Evolutionary conservation across 2,113 vertebrate genomes (phyloP), one percentile per base, ranked within the genome.

Genomic region (Cheirogaleus medius): DNA sequence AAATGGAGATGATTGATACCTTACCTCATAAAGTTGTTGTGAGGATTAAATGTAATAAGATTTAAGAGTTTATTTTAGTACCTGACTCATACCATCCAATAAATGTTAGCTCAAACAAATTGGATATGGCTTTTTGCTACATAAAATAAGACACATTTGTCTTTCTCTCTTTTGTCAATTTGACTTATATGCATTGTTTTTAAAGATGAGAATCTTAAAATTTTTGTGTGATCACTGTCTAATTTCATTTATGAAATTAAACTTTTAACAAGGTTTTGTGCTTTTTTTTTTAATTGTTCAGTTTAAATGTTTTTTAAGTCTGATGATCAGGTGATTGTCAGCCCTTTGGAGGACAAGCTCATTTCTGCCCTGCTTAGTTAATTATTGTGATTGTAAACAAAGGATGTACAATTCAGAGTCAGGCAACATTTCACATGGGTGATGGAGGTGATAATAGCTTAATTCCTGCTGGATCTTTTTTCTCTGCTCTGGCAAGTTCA

Each of bases 371-470:
- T 96, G 91, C 87, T 97, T 97, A 8, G 90, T 97, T 98, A 98
- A 98, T 98, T 97, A 98, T 93, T 97, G 96, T 92, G 90, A 95
- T 87, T 97, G 84, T 98, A 98, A 98, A 98, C 98, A 98, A 98
- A 98, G 95, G 95, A 98, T 91, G 78, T 98, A 95, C 87, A 92
- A 98, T 98, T 98, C 97, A 98, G 88, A 98, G 97, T 93, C 96
- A 97, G 97, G 98, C 98, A 99, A 98, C 98, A 98, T 99, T 99
- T 98, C 97, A 98, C 98, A 98, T 97, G 93, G 98, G 97, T 98
- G 98, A 98, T 99, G 98, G 98, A 99, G 98, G 99, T 99, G 99
- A 99, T 99, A 99, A 99, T 99, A 99, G 99, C 98, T 99, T 99
- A 99, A 99, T 99, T 99, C 98, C 98, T 98, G 96, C 92, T 98